A percentile compares a stretch with the other conserved stretches of the same genome.
phyloP scores from a whole-genome alignment of 2,113 vertebrate genomes.

The Nerophis lumbriciformis region DNA sequence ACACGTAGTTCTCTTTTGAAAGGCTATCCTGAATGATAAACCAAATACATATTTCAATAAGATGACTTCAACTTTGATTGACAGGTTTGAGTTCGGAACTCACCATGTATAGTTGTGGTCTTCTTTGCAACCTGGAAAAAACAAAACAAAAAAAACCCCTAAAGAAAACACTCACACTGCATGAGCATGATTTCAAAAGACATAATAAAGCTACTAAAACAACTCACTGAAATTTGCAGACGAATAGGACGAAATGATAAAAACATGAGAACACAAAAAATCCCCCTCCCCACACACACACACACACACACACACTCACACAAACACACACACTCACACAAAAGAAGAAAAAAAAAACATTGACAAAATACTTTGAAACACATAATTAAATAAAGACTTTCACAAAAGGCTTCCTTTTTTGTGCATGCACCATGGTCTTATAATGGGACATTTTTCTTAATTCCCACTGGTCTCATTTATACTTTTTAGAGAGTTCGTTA shows the following conservation, averaged over 20 bases:
- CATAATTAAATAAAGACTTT: constrained; percentile 55
- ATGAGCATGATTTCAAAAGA: too few relatives aligned
- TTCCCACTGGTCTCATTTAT: constrained; percentile 57
- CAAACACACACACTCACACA: too few relatives aligned
- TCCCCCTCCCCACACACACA: background rate
- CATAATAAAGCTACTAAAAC: too few relatives aligned
- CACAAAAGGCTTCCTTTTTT: constrained; percentile 44
- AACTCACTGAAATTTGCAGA: too few relatives aligned
- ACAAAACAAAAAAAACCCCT: background rate
- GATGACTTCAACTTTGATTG: too few relatives aligned
- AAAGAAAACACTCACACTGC: too few relatives aligned
- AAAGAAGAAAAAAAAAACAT: background rate
- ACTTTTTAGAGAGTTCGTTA: constrained; percentile 65
- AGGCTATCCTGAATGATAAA: too few relatives aligned
- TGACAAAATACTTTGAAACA: constrained; percentile 33
- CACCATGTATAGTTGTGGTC: constrained; percentile 11
- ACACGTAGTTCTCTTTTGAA: too few relatives aligned
- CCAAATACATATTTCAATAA: too few relatives aligned
- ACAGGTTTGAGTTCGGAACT: too few relatives aligned
- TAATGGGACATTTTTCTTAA: constrained; percentile 58
- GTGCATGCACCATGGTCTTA: constrained; percentile 42
- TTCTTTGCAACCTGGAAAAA: constrained; percentile 69
- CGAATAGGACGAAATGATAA: constrained; percentile 10
- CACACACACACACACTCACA: too few relatives aligned
- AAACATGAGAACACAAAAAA: constrained; percentile 26